These are phyloP conservation scores for Spisula subtruncata DNA, from an alignment of 2,888 invertebrate genomes.

Conservation along the genomic window DNA sequence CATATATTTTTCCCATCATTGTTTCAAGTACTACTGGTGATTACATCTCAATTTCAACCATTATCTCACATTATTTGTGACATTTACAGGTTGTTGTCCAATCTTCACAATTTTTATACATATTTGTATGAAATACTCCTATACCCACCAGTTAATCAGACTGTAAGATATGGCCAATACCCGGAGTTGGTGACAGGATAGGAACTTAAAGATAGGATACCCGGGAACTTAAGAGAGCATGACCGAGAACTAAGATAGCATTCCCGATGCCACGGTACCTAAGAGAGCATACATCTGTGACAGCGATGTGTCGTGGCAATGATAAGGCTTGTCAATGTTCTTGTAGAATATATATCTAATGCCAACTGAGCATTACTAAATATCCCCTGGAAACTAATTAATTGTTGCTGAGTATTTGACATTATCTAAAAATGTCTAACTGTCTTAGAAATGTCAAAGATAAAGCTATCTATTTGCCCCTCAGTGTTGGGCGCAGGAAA, in stretches of 20 bases:
- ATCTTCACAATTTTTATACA: conserved; percentile 4
- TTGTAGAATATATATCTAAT: neutral
- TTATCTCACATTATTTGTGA: conserved; percentile 14
- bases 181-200: neutral
- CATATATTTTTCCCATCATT: conserved; percentile 14
- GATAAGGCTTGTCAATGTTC: neutral
- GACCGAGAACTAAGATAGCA: no score
- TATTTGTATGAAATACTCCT: neutral
- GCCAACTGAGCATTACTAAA: neutral
- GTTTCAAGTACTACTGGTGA: neutral
- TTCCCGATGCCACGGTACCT: no score
- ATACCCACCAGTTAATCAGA: neutral
- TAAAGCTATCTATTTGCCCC: neutral
- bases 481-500: no score
- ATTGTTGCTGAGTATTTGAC: neutral
- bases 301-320: neutral
- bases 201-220: no score
- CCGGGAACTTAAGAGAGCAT: neutral
- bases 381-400: neutral
- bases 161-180: neutral
- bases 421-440: neutral
- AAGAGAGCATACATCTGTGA: neutral
- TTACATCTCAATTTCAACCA: conserved; percentile 6
- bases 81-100: conserved; percentile 3
- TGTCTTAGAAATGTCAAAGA: neutral